phyloP scores from a whole-genome alignment of 2,888 invertebrate genomes.

The Thera britannica region DNA sequence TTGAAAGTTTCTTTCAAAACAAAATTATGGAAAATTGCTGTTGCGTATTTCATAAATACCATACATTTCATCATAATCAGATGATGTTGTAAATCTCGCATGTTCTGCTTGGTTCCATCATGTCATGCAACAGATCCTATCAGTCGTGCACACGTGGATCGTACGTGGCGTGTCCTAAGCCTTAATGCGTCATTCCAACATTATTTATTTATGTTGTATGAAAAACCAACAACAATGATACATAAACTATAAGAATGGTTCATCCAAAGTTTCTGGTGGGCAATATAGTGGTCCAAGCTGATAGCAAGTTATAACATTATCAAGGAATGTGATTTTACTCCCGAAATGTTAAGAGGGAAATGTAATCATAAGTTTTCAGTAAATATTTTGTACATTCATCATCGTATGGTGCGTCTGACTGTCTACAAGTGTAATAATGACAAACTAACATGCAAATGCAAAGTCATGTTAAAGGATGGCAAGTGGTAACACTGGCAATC shows the following conservation, averaged over 20 bases:
- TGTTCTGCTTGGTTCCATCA: slow-evolving; percentile 20
- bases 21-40: slow-evolving; percentile 16
- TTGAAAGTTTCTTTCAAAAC: slow-evolving; percentile 14
- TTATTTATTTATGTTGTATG: neutral
- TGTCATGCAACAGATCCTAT: slow-evolving; percentile 37
- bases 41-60: slow-evolving; percentile 27
- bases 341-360: neutral
- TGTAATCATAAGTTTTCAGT: neutral
- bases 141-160: slow-evolving; percentile 30
- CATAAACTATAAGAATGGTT: too few relatives aligned
- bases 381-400: neutral
- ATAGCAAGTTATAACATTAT: too few relatives aligned
- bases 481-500: neutral
- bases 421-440: slow-evolving; percentile 5
- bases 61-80: slow-evolving; percentile 28
- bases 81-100: slow-evolving; percentile 32
- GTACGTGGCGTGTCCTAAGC: slow-evolving; percentile 17
- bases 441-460: slow-evolving; percentile 10
- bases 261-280: too few relatives aligned
- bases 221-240: neutral
- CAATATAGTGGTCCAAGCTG: too few relatives aligned
- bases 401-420: too few relatives aligned
- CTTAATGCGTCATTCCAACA: slow-evolving; percentile 16
- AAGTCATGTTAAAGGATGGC: slow-evolving; percentile 1
- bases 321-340: neutral